phyloP scores from a whole-genome alignment of 2,888 invertebrate species.

The Pandemis cinnamomeana region DNA sequence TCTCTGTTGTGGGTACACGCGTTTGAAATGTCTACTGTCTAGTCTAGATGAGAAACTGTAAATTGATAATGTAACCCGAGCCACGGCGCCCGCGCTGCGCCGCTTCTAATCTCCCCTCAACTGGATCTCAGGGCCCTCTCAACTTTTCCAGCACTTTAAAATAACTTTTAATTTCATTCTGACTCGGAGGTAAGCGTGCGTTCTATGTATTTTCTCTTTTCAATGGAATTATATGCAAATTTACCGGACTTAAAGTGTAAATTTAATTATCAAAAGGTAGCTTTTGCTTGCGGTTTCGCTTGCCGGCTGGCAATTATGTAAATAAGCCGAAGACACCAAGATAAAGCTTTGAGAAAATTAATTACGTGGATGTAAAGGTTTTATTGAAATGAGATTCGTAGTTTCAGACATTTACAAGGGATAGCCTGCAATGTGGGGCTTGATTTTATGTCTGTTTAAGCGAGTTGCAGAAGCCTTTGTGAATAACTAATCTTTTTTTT shows the following conservation, averaged over 20 bases:
- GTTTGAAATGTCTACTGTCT: conserved; percentile 25
- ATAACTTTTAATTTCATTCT: conserved; percentile 72
- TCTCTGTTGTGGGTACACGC: conserved; percentile 5
- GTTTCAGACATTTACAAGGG: conserved; percentile 38
- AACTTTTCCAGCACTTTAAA: conserved; percentile 53
- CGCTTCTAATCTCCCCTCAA: conserved; percentile 37
- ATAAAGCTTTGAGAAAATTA: conserved; percentile 39
- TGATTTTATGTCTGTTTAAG: conserved; percentile 26
- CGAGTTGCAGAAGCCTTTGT: conserved; percentile 9
- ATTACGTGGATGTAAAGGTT: conserved; percentile 39
- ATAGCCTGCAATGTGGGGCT: conserved; percentile 11
- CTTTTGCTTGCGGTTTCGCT: conserved; percentile 39
- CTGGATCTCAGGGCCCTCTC: conserved; percentile 53
- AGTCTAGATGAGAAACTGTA: conserved; percentile 56
- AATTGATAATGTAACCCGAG: conserved; percentile 59
- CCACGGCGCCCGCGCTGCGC: conserved; percentile 24
- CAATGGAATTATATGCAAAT: conserved; percentile 41
- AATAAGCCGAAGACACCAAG: conserved; percentile 40
- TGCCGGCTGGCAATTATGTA: conserved; percentile 38
- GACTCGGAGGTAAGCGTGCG: conserved; percentile 58
- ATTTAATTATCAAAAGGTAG: conserved; percentile 41
- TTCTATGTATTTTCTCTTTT: conserved; percentile 49
- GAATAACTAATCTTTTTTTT: not conserved
- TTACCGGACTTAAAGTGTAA: conserved; percentile 40
- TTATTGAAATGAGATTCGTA: conserved; percentile 42